A percentile compares a stretch with the other conserved stretches of the same genome.
Conservation (phyloP, 2,888 invertebrate genomes). For the Incurvaria masculella region DNA sequence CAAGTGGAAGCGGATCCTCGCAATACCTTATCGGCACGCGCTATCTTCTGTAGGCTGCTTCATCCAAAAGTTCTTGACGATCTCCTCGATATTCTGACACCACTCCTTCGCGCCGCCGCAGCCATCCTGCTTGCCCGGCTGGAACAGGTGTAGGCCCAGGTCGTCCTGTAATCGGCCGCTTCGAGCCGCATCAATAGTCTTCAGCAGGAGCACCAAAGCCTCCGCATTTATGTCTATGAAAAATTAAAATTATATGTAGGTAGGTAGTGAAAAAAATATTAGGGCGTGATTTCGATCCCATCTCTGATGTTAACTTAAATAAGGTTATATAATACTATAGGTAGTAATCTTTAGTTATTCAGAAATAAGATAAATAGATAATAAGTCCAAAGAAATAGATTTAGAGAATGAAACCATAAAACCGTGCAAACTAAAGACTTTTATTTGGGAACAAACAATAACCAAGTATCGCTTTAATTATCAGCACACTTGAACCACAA, state of each 20-base stretch:
- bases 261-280: not conserved
- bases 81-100: slow-evolving; percentile 14
- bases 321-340: no score
- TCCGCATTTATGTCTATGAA: not conserved
- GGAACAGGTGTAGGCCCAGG: slow-evolving; percentile 10
- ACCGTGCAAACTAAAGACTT: no score
- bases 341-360: no score
- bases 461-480: no score
- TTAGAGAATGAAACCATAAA: no score
- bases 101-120: slow-evolving; percentile 18
- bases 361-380: no score
- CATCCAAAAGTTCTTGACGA: slow-evolving; percentile 13
- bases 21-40: slow-evolving; percentile 19
- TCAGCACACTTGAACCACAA: no score
- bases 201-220: slow-evolving; percentile 1
- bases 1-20: slow-evolving; percentile 16
- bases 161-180: slow-evolving; percentile 7
- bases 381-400: no score
- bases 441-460: no score
- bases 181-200: slow-evolving; percentile 7
- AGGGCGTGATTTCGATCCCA: no score
- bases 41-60: slow-evolving; percentile 11
- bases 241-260: not conserved
- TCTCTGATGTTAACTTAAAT: no score
- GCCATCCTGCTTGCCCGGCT: slow-evolving; percentile 10